Evolutionary conservation across 2,888 invertebrate genomes (phyloP).

Genomic region (Orthosia gothica): DNA sequence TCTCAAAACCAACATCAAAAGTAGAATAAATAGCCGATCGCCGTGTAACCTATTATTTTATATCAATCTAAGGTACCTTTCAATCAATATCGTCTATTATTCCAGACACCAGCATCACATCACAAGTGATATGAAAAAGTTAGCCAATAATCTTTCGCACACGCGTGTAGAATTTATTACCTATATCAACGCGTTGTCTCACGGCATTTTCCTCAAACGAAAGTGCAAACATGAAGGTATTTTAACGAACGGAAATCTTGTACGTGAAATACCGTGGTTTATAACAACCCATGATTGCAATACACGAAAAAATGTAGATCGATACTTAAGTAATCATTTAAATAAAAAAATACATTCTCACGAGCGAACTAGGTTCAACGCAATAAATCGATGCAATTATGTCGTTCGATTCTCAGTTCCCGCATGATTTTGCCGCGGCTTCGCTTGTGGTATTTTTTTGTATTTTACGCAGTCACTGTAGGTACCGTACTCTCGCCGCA

Average conservation of each 20-base stretch:
- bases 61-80: too few relatives aligned
- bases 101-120: background rate
- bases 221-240: conserved; percentile 49
- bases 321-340: conserved; percentile 70
- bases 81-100: background rate
- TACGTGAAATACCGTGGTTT: conserved; percentile 34
- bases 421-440: conserved; percentile 49
- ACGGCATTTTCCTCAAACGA: conserved; percentile 48
- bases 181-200: conserved; percentile 16
- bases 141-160: conserved; percentile 20
- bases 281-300: conserved; percentile 56
- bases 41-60: conserved; percentile 5
- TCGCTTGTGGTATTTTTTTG: conserved; percentile 57
- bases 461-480: conserved; percentile 34
- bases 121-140: conserved; percentile 34
- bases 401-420: conserved; percentile 64
- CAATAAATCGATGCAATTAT: conserved; percentile 68
- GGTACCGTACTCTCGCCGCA: conserved; percentile 64
- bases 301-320: conserved; percentile 65
- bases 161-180: conserved; percentile 29
- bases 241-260: conserved; percentile 49
- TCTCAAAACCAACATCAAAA: background rate
- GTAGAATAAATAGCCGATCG: background rate
- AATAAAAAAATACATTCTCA: conserved; percentile 73
- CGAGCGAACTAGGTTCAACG: conserved; percentile 65